Conservation (phyloP, 2,797 vertebrate genomes). For the Xenops minutus region DNA sequence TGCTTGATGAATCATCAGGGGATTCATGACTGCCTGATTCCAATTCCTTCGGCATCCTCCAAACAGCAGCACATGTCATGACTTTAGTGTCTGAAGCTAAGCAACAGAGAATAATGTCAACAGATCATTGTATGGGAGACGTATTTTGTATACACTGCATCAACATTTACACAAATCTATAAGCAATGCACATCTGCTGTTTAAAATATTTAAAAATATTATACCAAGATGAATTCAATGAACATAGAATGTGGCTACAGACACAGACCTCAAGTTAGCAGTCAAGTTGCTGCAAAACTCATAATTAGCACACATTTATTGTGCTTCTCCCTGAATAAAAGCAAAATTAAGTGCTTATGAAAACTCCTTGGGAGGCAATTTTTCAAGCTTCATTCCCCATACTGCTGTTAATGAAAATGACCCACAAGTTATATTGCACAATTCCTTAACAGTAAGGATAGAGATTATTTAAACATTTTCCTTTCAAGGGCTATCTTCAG, state of each 20-base stretch:
- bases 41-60: constrained; percentile 95
- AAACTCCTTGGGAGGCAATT: constrained; percentile 8
- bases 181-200: constrained; percentile 46
- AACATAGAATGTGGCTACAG: not conserved
- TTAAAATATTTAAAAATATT: constrained; percentile 59
- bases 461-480: not conserved
- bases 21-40: constrained; percentile 93
- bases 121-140: constrained; percentile 50
- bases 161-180: constrained; percentile 41
- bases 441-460: not conserved
- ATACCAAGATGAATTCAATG: constrained; percentile 19
- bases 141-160: constrained; percentile 27
- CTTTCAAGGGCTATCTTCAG: not conserved
- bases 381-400: not conserved
- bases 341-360: not conserved
- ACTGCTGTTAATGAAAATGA: not conserved
- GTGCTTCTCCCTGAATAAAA: not conserved
- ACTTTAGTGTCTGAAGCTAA: constrained; percentile 92
- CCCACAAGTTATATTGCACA: not conserved
- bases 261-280: not conserved
- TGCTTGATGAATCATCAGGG: constrained; percentile 95
- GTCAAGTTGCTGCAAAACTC: constrained; percentile 16
- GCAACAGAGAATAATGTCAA: constrained; percentile 71
- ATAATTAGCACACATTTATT: not conserved
- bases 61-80: constrained; percentile 90